These are phyloP conservation scores for Vireo griseus DNA, from an alignment of 2,797 vertebrate species.

Conservation along the genomic window DNA sequence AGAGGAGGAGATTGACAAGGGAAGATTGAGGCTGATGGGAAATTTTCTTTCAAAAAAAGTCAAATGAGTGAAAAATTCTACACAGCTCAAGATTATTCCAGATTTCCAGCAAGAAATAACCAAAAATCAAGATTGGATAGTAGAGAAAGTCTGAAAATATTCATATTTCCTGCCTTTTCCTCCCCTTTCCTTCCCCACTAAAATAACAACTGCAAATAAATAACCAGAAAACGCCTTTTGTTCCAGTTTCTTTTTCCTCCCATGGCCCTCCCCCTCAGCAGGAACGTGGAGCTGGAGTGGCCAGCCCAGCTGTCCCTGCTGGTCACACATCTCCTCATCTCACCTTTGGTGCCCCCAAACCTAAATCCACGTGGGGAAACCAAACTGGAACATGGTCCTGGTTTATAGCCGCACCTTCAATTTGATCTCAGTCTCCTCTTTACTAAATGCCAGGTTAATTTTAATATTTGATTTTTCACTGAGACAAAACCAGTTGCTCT, in stretches of 20 bases:
- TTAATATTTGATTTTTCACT: neutral
- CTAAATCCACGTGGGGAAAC: rapidly evolving
- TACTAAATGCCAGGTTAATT: neutral
- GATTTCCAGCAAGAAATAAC: neutral
- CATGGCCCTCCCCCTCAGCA: neutral
- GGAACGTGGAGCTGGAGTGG: rapidly evolving
- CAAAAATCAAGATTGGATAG: neutral
- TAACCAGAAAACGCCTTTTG: neutral
- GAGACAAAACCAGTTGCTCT: neutral
- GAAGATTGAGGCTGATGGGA: neutral
- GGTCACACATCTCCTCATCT: rapidly evolving
- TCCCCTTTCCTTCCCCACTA: neutral
- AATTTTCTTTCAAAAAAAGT: neutral
- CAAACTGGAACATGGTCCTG: rapidly evolving
- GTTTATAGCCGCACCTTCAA: neutral
- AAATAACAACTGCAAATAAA: neutral
- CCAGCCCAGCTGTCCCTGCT: neutral
- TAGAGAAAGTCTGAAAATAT: neutral
- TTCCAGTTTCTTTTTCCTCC: neutral
- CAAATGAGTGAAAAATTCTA: neutral
- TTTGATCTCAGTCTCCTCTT: neutral
- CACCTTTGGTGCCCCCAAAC: neutral
- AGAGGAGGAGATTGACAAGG: rapidly evolving
- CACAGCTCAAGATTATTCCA: neutral
- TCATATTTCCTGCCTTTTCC: neutral